Percentiles rank a stretch among this genome's conserved stretches.
phyloP scores from a whole-genome alignment of 2,888 invertebrate genomes.

The Cylloceria caligata region DNA sequence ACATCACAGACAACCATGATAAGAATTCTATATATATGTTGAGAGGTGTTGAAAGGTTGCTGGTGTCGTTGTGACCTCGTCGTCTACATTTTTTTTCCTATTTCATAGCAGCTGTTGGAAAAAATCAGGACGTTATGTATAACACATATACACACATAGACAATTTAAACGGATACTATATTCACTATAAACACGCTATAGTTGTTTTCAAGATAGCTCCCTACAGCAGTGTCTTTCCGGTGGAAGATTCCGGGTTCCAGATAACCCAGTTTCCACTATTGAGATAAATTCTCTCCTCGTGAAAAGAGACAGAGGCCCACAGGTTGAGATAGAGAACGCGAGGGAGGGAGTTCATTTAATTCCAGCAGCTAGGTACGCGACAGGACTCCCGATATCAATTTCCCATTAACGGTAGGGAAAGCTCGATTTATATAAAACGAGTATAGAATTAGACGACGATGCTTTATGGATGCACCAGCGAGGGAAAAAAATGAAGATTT shows the following conservation, averaged over 20 bases:
- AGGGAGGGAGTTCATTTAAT: constrained; percentile 40
- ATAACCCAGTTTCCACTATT: constrained; percentile 57
- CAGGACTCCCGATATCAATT: constrained; percentile 58
- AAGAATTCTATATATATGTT: constrained; percentile 24
- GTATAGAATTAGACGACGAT: constrained; percentile 2
- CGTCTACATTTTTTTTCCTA: background rate
- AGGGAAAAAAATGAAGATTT: constrained; percentile 17
- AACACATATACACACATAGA: constrained; percentile 14
- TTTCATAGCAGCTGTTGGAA: constrained; percentile 21
- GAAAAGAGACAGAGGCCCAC: background rate
- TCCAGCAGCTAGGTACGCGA: constrained; percentile 36
- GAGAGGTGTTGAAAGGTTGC: constrained; percentile 3
- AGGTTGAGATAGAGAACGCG: background rate
- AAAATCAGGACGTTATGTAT: constrained; percentile 33
- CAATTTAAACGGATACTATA: background rate
- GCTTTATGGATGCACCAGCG: background rate
- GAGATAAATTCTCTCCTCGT: constrained; percentile 49
- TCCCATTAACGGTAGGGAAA: constrained; percentile 50
- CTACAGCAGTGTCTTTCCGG: constrained; percentile 28
- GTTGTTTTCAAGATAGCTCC: constrained; percentile 29
- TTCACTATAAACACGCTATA: constrained; percentile 9
- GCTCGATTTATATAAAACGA: constrained; percentile 45
- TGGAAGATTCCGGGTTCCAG: constrained; percentile 41
- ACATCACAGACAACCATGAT: background rate
- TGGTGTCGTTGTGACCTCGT: constrained; percentile 18